These are phyloP conservation scores for Idris sp. DNA, from an alignment of 1,140 invertebrate species.

Conservation along the genomic window DNA sequence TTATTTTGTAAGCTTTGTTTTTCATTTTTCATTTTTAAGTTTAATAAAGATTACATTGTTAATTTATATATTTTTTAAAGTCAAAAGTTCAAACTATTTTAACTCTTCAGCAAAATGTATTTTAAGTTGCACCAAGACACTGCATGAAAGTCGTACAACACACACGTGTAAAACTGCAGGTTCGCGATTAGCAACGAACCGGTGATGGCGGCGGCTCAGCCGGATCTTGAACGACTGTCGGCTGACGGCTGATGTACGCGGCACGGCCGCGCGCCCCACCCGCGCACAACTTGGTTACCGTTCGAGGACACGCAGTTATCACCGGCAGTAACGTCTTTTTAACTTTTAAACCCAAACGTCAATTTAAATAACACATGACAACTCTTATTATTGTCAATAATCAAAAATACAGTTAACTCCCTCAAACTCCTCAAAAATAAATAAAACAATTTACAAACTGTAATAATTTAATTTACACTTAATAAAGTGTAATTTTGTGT, in stretches of 20 bases:
- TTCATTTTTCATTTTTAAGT: too few species aligned
- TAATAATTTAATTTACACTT: too few species aligned
- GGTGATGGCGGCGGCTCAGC: constrained; percentile 41
- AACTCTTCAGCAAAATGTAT: too few species aligned
- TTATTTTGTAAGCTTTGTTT: too few species aligned
- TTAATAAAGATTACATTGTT: too few species aligned
- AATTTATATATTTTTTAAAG: too few species aligned
- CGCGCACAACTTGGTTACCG: constrained; percentile 45
- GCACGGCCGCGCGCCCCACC: constrained; percentile 38
- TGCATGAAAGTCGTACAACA: background rate
- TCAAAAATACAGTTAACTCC: too few species aligned
- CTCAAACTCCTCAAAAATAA: too few species aligned
- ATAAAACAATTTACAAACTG: too few species aligned
- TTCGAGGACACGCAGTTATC: constrained; percentile 53
- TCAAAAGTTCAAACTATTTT: too few species aligned
- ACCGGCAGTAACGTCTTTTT: constrained; percentile 35
- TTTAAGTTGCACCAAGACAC: constrained; percentile 4
- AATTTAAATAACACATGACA: constrained; percentile 9
- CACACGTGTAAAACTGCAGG: constrained; percentile 35
- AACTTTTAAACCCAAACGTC: constrained; percentile 32
- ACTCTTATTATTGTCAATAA: too few species aligned
- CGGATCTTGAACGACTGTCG: constrained; percentile 53
- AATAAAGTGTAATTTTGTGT: too few species aligned
- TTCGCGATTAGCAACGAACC: constrained; percentile 24
- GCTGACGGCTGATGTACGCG: constrained; percentile 40